phyloP scores from a whole-genome alignment of 1,140 invertebrate species.

The Magallana angulata region DNA sequence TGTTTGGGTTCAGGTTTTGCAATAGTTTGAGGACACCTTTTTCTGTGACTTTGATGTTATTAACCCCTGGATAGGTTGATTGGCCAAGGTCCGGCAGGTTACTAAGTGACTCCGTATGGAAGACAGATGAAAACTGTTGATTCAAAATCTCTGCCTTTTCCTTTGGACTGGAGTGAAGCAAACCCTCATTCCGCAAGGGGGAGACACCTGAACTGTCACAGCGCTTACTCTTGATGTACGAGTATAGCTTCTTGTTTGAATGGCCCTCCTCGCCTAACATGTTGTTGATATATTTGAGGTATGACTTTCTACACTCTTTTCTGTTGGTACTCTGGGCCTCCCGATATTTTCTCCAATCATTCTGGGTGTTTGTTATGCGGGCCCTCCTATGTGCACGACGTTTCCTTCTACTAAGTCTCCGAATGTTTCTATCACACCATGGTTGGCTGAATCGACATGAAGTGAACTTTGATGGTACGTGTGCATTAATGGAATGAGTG shows the following conservation, averaged over 20 bases:
- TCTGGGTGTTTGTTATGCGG: background rate
- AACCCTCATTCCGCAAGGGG: background rate
- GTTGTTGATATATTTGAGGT: background rate
- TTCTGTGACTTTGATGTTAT: background rate
- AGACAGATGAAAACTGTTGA: constrained; percentile 17
- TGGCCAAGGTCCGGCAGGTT: background rate
- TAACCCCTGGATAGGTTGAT: no score
- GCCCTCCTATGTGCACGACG: background rate
- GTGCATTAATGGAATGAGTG: background rate
- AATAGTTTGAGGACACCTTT: no score
- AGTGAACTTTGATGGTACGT: constrained; percentile 44
- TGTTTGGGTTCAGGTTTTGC: no score
- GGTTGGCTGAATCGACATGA: constrained; percentile 36
- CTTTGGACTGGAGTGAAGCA: background rate
- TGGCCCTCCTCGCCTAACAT: background rate
- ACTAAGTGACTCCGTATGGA: background rate
- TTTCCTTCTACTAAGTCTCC: background rate
- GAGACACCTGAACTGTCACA: background rate
- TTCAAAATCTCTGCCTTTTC: background rate
- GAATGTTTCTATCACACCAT: constrained; percentile 18
- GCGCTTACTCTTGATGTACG: constrained; percentile 2
- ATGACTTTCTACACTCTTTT: background rate
- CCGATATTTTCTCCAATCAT: background rate
- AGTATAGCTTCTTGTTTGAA: constrained; percentile 30
- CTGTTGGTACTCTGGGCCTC: background rate